phyloP scores from a whole-genome alignment of 2,113 vertebrate genomes.

The Andinoacara biseriatus region DNA sequence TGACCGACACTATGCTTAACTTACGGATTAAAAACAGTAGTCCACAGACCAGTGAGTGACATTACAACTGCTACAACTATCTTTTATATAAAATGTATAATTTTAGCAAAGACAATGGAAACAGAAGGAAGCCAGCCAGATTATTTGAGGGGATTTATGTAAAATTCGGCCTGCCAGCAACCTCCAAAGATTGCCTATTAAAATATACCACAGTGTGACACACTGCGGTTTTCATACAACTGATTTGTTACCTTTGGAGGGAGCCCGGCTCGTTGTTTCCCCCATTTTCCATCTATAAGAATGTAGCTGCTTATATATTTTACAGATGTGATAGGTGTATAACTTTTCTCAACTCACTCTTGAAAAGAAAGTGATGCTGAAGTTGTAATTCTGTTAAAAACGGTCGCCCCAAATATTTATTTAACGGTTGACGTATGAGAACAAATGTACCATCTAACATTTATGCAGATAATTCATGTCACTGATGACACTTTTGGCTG shows the following conservation, averaged over 20 bases:
- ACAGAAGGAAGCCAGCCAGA: background rate
- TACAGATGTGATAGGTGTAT: background rate
- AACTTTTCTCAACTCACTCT: background rate
- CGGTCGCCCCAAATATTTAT: background rate
- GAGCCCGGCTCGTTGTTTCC: background rate
- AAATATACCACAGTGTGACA: background rate
- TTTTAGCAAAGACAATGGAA: background rate
- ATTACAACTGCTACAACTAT: background rate
- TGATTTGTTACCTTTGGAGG: background rate
- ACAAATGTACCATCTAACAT: background rate
- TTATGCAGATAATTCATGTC: background rate
- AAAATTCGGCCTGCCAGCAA: background rate
- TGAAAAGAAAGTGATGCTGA: accelerated
- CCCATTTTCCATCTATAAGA: background rate
- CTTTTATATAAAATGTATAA: background rate
- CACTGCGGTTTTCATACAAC: background rate
- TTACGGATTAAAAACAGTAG: background rate
- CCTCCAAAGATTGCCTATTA: background rate
- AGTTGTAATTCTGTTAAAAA: background rate
- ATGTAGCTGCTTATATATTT: background rate
- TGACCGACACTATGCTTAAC: background rate
- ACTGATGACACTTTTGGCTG: background rate
- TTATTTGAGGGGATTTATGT: background rate
- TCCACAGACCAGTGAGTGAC: background rate
- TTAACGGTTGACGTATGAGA: background rate